Evolutionary conservation across 2,888 invertebrate species (phyloP), one percentile per base, ranked within the genome.

Genomic region (Saturnia japonica): DNA sequence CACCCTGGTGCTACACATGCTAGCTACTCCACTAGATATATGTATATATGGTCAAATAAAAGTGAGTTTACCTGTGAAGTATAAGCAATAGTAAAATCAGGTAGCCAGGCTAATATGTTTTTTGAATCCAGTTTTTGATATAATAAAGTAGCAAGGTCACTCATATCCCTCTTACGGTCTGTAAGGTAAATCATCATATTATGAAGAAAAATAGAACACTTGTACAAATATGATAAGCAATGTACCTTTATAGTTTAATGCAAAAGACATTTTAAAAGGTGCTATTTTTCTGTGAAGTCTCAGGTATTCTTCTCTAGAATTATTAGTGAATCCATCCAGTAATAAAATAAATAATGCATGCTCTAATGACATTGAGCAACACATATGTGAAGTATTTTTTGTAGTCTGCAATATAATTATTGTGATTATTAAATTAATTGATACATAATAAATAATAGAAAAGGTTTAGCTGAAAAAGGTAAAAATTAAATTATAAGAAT

Each of bases 181-280:
- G 81, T 71, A 82, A 84, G 68, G 16, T 47, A 1, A 47, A 40
- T 43, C 68, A 34, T 34, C 8, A 6, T 14, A 4, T 34, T 40
- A 64, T 40, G 16, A 40, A 40, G 40, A n/a, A 40, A 9, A 64
- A n/a, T 6, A 62, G 1, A 40, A 64, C 64, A 64, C 40, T 40
- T 64, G 64, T 64, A 64, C 40, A 64, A 64, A 64, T 25, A 40
- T 40, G 16, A 40, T 64, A 64, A 7, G 64, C 19, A 69, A 16
- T 34, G 70, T 75, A 94, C 94, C 88, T 84, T 86, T 73, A 76
- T 83, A 82, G 69, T 94, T 83, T 68, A 95, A 85, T 28, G 95
- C 94, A 85, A 97, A 95, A 67, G 95, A 95, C 73, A 96, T 95
- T 93, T 97, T 97, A 82, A 96, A 97, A 0, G 97, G 97, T 19